A percentile compares a stretch with the other conserved stretches of the same genome.
Conservation (phyloP, 1,140 invertebrate species). For the Drosophila bifasciata region DNA sequence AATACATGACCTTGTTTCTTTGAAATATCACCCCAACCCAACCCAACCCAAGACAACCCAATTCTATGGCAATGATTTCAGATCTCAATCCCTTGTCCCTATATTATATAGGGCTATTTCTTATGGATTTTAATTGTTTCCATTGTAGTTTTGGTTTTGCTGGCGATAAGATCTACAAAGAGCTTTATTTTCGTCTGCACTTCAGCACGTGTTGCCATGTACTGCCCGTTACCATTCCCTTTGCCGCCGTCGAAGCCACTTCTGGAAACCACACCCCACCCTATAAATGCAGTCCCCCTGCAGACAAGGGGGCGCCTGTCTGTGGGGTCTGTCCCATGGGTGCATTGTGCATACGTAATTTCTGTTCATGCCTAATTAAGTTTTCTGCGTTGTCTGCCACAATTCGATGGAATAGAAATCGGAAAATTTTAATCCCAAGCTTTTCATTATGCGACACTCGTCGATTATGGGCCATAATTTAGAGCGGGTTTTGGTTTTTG, state of each 20-base stretch:
- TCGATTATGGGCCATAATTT: conserved; percentile 70
- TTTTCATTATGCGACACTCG: conserved; percentile 62
- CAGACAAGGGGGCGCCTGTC: not conserved
- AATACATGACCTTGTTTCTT: conserved; percentile 52
- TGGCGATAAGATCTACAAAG: conserved; percentile 50
- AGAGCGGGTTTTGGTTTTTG: conserved; percentile 58
- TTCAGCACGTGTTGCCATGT: conserved; percentile 48
- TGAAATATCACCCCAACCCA: conserved; percentile 7
- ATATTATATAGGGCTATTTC: conserved; percentile 47
- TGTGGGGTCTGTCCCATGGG: conserved; percentile 25
- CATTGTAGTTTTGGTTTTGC: conserved; percentile 25
- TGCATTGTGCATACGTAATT: conserved; percentile 67
- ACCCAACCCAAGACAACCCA: too few species aligned
- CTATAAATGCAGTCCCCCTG: conserved; percentile 32
- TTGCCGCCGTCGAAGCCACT: conserved; percentile 14
- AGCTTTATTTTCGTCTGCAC: conserved; percentile 59
- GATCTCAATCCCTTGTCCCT: not conserved
- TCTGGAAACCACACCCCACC: conserved; percentile 38
- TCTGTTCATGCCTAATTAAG: conserved; percentile 56
- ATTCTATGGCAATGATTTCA: conserved; percentile 12
- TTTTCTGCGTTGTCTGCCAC: conserved; percentile 41
- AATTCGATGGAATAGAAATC: conserved; percentile 68
- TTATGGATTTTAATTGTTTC: conserved; percentile 53
- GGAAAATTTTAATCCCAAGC: conserved; percentile 38
- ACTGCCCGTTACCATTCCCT: conserved; percentile 10